A percentile compares a stretch with the other conserved stretches of the same genome.
These are phyloP conservation scores for Cuniculus paca DNA, from an alignment of 2,797 vertebrate species.

Conservation along the genomic window DNA sequence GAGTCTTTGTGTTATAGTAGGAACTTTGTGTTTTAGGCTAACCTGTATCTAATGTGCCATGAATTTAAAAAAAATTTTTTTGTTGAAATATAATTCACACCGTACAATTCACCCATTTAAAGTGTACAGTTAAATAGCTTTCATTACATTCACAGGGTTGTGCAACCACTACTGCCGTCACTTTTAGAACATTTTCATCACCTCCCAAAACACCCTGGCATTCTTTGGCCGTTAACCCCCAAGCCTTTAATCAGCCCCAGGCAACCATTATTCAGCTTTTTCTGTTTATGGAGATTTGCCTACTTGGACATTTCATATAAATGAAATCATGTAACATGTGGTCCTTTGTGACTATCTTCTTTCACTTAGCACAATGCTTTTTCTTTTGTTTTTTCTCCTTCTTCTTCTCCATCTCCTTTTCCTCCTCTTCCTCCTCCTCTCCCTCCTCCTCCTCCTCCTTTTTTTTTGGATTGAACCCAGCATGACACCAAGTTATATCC, in stretches of 20 bases:
- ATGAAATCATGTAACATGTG: not conserved
- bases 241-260: not conserved
- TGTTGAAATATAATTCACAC: conserved; percentile 12
- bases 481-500: not conserved
- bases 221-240: not conserved
- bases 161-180: not conserved
- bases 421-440: too few relatives aligned
- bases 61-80: not conserved
- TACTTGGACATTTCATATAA: not conserved
- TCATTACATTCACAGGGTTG: not conserved
- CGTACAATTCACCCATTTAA: not conserved
- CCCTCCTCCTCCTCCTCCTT: too few relatives aligned
- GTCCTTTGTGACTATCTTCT: conserved; percentile 19
- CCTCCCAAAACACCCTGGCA: not conserved
- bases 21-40: conserved; percentile 24
- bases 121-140: not conserved
- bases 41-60: not conserved
- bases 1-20: not conserved
- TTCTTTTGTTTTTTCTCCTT: not conserved
- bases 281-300: not conserved
- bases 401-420: too few relatives aligned
- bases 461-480: not conserved
- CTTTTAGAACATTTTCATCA: not conserved
- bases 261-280: not conserved
- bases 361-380: not conserved